phyloP scores from a whole-genome alignment of 2,797 vertebrate species.

The Morelia viridis region DNA sequence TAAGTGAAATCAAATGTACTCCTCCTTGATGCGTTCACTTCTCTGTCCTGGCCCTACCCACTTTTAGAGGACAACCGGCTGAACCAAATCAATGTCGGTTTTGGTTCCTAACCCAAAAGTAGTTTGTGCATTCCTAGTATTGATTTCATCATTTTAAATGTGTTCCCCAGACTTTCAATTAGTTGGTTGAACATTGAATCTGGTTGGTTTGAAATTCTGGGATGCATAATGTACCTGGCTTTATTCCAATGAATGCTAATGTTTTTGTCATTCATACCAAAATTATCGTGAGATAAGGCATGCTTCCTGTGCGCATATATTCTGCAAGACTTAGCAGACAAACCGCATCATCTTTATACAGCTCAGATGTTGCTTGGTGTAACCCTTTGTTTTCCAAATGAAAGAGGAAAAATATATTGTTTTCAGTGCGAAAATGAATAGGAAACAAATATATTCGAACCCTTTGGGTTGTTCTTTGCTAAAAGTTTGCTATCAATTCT shows the following conservation, averaged over 20 bases:
- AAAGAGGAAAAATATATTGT: background rate
- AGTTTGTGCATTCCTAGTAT: background rate
- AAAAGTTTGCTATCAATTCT: background rate
- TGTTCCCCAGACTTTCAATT: background rate
- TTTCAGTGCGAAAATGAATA: background rate
- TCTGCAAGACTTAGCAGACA: background rate
- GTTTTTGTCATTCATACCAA: background rate
- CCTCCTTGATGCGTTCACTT: background rate
- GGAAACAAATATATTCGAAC: background rate
- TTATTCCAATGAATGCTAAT: background rate
- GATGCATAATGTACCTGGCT: background rate
- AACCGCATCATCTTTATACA: background rate
- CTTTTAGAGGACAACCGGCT: background rate
- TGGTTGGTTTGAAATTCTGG: background rate
- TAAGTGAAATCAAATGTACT: background rate
- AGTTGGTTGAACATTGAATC: background rate
- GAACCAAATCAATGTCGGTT: background rate
- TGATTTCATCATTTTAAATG: background rate
- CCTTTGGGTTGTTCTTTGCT: background rate
- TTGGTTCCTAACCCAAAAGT: background rate
- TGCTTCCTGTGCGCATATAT: background rate
- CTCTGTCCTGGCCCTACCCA: background rate
- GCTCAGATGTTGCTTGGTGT: background rate
- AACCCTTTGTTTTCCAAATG: background rate
- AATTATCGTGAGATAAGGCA: background rate